These are phyloP conservation scores for Formica exsecta DNA, from an alignment of 1,140 invertebrate species.

Conservation along the genomic window DNA sequence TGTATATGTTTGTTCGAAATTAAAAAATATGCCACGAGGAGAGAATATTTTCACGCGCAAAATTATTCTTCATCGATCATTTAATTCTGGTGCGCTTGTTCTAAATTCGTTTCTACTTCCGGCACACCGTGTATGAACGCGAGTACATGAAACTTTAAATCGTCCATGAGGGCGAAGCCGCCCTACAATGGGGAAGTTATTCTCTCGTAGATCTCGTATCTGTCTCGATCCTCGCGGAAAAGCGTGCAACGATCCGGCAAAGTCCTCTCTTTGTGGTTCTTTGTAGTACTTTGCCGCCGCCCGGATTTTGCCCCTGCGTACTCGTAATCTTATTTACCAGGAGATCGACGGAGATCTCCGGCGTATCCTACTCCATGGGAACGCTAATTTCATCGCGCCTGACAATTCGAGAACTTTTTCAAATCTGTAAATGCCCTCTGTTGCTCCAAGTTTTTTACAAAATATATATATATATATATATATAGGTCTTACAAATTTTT, in stretches of 20 bases:
- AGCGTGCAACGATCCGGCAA: constrained; percentile 77
- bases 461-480: not conserved
- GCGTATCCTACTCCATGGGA: constrained; percentile 39
- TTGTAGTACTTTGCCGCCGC: constrained; percentile 57
- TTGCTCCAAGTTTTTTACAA: not conserved
- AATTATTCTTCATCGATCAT: not conserved
- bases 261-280: constrained; percentile 70
- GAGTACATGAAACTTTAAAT: constrained; percentile 68
- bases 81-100: not conserved
- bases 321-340: constrained; percentile 57
- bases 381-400: constrained; percentile 51
- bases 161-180: constrained; percentile 48
- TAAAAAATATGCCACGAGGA: not conserved
- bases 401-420: not conserved
- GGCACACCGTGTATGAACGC: constrained; percentile 27
- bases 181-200: constrained; percentile 72
- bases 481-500: not conserved
- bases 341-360: constrained; percentile 17
- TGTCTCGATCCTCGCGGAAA: constrained; percentile 75
- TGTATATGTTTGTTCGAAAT: not conserved
- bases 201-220: constrained; percentile 76
- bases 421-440: not conserved
- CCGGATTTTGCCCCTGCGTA: constrained; percentile 26
- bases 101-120: not conserved
- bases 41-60: not conserved